These are phyloP conservation scores for Percina caprodes DNA, from an alignment of 2,113 vertebrate species.

Conservation along the genomic window DNA sequence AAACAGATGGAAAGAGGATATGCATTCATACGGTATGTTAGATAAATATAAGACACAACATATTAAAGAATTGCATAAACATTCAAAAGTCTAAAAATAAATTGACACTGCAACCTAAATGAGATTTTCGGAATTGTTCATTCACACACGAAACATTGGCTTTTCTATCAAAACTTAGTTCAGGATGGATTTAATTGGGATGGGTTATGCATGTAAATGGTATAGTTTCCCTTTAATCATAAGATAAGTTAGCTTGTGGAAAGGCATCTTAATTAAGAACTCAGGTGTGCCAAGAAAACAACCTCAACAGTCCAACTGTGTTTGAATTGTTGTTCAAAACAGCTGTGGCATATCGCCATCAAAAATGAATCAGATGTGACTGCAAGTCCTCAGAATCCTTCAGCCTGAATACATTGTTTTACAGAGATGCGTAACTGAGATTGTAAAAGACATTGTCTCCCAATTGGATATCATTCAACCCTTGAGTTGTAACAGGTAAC, in stretches of 20 bases:
- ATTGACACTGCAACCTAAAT: not conserved
- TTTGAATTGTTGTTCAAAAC: constrained; percentile 11
- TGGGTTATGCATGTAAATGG: constrained; percentile 18
- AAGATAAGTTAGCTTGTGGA: constrained; percentile 5
- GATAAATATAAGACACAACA: not conserved
- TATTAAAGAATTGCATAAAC: not conserved
- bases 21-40: not conserved
- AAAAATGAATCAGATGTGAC: constrained; percentile 19
- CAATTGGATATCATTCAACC: not conserved
- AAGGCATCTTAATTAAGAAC: constrained; percentile 21
- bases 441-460: constrained; percentile 2
- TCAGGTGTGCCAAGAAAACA: constrained; percentile 32
- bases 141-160: constrained; percentile 28
- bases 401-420: constrained; percentile 21
- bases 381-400: constrained; percentile 20
- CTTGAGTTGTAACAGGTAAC: constrained; percentile 9
- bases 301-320: not conserved
- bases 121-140: constrained; percentile 9
- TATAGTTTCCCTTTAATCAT: constrained; percentile 24
- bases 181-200: constrained; percentile 25
- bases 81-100: not conserved
- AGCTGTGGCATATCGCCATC: constrained; percentile 12
- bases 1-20: not conserved
- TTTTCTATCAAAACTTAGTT: constrained; percentile 25
- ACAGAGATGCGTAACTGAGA: not conserved